These are phyloP conservation scores for Sapajus apella DNA, from an alignment of 2,113 vertebrate species.

Conservation along the genomic window DNA sequence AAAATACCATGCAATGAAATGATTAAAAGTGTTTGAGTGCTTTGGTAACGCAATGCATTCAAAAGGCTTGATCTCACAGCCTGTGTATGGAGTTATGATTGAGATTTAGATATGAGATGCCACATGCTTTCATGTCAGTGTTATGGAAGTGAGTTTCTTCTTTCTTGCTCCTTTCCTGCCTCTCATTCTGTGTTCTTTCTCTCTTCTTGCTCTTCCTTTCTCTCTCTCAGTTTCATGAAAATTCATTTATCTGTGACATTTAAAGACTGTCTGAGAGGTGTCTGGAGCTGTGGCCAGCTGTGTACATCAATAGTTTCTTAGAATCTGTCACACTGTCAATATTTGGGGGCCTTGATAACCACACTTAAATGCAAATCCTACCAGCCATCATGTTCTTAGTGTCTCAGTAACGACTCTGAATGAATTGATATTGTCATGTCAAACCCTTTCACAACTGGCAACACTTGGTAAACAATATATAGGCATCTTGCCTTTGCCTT, in stretches of 20 bases:
- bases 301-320: constrained; percentile 88
- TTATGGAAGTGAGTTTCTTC: constrained; percentile 74
- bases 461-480: constrained; percentile 81
- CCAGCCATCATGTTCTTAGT: constrained; percentile 82
- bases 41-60: neutral
- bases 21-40: neutral
- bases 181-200: constrained; percentile 61
- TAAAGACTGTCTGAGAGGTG: constrained; percentile 90
- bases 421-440: constrained; percentile 84
- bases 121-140: constrained; percentile 77
- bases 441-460: constrained; percentile 83
- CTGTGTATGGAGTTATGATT: constrained; percentile 1
- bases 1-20: neutral
- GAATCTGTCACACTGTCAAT: constrained; percentile 89
- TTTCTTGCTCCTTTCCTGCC: constrained; percentile 74
- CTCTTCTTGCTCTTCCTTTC: constrained; percentile 50
- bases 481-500: constrained; percentile 74
- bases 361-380: constrained; percentile 84
- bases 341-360: constrained; percentile 86
- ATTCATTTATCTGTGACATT: constrained; percentile 92
- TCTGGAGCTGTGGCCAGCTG: constrained; percentile 87
- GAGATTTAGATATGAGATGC: neutral
- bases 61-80: neutral
- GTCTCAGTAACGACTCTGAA: constrained; percentile 78
- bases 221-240: constrained; percentile 86